These are phyloP conservation scores for Pantherophis guttatus DNA, from an alignment of 2,113 vertebrate species.

Conservation along the genomic window DNA sequence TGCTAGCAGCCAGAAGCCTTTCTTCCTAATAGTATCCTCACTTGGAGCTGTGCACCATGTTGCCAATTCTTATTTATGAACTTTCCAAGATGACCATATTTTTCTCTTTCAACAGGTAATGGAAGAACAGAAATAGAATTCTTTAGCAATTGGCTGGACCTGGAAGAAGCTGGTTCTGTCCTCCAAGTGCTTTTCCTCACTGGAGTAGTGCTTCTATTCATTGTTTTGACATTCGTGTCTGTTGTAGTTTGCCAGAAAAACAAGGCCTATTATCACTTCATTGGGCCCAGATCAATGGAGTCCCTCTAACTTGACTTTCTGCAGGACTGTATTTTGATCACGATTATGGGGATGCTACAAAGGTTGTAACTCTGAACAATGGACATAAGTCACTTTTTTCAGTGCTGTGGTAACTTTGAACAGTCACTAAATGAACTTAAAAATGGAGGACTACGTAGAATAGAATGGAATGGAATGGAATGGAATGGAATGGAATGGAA, in stretches of 20 bases:
- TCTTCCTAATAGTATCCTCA: too few species aligned
- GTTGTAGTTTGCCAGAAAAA: constrained; percentile 45
- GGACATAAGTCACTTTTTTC: too few species aligned
- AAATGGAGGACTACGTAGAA: too few species aligned
- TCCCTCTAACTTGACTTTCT: constrained; percentile 43
- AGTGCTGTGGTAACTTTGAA: too few species aligned
- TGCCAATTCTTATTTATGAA: background rate
- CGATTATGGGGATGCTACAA: too few species aligned
- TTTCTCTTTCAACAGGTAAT: constrained; percentile 54
- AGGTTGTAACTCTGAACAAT: too few species aligned
- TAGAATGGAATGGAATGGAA: too few species aligned
- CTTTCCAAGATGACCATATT: fast-evolving
- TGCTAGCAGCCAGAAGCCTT: too few species aligned
- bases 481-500: too few species aligned
- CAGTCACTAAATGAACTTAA: too few species aligned
- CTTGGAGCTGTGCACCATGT: too few species aligned
- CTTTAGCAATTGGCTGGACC: constrained; percentile 62
- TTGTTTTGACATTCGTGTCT: constrained; percentile 39
- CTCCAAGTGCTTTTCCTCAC: constrained; percentile 58
- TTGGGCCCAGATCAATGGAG: constrained; percentile 63
- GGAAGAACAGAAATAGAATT: constrained; percentile 49
- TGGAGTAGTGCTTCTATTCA: constrained; percentile 62
- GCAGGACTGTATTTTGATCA: background rate
- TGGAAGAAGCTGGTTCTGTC: constrained; percentile 58
- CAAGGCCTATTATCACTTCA: constrained; percentile 54